Conservation (phyloP, 2,113 vertebrate genomes). For the Corythaeola cristata region DNA sequence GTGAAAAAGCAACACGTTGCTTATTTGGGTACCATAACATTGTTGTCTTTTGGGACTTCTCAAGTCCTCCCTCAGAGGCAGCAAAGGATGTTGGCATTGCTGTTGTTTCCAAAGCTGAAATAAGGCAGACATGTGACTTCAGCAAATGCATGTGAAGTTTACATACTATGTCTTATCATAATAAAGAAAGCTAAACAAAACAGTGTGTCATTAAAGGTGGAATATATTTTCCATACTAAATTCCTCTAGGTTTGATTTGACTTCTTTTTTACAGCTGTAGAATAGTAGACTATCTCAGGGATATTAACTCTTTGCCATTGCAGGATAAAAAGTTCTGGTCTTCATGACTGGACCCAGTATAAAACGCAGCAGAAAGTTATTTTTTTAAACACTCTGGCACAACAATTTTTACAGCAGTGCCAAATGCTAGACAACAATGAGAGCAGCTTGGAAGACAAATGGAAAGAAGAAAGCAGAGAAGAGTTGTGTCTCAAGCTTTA, state of each 20-base stretch:
- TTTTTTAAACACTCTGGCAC: neutral
- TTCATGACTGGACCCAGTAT: neutral
- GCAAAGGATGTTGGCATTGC: neutral
- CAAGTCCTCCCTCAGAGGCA: neutral
- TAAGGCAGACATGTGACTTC: slow-evolving; percentile 8
- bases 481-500: neutral
- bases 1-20: neutral
- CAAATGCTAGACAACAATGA: neutral
- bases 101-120: slow-evolving; percentile 32
- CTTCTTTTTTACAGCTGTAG: slow-evolving; percentile 6
- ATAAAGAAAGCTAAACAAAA: slow-evolving; percentile 46
- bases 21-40: neutral
- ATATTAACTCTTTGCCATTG: neutral
- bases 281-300: neutral
- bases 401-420: neutral
- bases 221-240: slow-evolving; percentile 26
- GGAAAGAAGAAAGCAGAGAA: neutral
- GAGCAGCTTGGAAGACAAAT: neutral
- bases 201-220: slow-evolving; percentile 11
- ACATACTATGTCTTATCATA: neutral
- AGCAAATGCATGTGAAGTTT: slow-evolving; percentile 13
- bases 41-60: neutral
- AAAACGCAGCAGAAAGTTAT: neutral
- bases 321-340: neutral
- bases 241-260: neutral